These are phyloP conservation scores for Fringilla coelebs DNA, from an alignment of 2,797 vertebrate species.

Conservation along the genomic window DNA sequence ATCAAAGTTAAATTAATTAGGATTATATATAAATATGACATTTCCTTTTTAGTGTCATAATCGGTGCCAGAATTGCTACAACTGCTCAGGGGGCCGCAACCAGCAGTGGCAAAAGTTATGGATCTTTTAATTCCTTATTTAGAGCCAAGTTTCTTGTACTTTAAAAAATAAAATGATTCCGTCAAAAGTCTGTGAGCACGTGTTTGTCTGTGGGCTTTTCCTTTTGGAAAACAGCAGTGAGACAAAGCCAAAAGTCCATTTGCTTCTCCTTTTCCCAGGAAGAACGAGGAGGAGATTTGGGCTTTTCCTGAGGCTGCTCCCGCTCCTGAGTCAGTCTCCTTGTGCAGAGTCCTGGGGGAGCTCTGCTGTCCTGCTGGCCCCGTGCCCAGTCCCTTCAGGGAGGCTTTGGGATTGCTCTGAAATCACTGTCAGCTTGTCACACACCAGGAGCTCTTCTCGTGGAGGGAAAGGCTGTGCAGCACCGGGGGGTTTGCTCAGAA, in stretches of 20 bases:
- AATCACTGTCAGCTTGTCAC: slow-evolving; percentile 65
- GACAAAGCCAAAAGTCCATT: not conserved
- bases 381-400: not conserved
- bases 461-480: slow-evolving; percentile 12
- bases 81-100: not conserved
- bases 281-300: not conserved
- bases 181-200: not conserved
- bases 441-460: slow-evolving; percentile 53
- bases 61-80: not conserved
- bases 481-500: slow-evolving; percentile 61
- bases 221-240: not conserved
- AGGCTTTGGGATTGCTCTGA: not conserved
- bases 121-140: not conserved
- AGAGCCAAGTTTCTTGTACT: not conserved
- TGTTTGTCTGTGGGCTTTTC: not conserved
- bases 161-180: not conserved
- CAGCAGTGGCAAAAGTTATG: not conserved
- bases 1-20: not conserved
- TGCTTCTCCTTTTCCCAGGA: not conserved
- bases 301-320: not conserved
- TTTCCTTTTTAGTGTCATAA: not conserved
- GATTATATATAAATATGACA: not conserved
- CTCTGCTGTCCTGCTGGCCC: not conserved
- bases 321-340: not conserved
- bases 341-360: not conserved